Evolutionary conservation across 2,888 invertebrate genomes (phyloP), one percentile per base, ranked within the genome.

Genomic region (Lithophane semibrunnea): DNA sequence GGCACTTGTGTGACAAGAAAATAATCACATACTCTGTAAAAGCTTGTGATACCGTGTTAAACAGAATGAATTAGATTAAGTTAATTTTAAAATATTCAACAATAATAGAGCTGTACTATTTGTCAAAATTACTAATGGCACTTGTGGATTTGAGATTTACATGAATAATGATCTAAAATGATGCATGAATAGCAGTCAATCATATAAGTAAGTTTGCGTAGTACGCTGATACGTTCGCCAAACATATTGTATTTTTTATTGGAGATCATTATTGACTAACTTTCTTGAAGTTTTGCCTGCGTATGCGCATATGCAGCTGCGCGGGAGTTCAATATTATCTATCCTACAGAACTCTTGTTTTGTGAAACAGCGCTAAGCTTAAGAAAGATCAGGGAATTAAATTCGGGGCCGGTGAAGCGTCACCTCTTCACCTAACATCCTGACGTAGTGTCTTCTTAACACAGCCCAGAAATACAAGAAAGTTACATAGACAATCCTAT

Each of bases 1-100:
- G 82, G 80, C 88, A 84, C 88, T 85, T 88, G 49, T 60, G 86
- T 79, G 73, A 80, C n/a, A 79, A 29, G 24, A 78, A 77, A 72
- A 58, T 70, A 86, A 86, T 74, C 56, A 61, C 66, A 61, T 61
- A 29, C 21, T 68, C 29, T 61, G 73, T 56, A 54, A 49, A 63
- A 61, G 61, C 72, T 75, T 70, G 37, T 71, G 44, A 77, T 68
- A 63, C 24, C 4, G 12, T 42, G 42, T 37, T 52, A 60, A 67
- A 70, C 54, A 61, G 18, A 52, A 65, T 56, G 47, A 52, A 60
- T 68, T 37, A 18, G 49, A 49, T 49, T 70, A 18, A 71, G 24
- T 68, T 47, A 47, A 58, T 75, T 80, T 74, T 71, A n/a, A 47
- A 61, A 77, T 21, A 47, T 61, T 64, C 37, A 75, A 79, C 61